These are phyloP conservation scores for Ellobius talpinus DNA, from an alignment of 2,113 vertebrate species.

Conservation along the genomic window DNA sequence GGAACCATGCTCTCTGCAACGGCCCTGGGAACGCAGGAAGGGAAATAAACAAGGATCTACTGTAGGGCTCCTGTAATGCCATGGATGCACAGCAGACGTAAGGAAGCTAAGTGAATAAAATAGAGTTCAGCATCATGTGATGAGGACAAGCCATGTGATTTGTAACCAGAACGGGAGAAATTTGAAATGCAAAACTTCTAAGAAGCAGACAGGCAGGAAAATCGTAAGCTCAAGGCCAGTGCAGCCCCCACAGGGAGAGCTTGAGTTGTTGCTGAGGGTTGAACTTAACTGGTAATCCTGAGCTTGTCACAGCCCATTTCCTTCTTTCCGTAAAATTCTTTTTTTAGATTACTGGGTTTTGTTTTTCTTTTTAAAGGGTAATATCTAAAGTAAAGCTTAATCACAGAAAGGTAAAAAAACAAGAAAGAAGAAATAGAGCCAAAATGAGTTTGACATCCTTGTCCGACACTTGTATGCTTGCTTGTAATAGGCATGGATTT, in stretches of 20 bases:
- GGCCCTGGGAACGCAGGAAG: background rate
- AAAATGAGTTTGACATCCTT: slow-evolving; percentile 1
- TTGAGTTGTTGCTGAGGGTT: background rate
- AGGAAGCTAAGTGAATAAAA: background rate
- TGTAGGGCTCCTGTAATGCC: background rate
- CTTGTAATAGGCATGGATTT: background rate
- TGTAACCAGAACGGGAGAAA: background rate
- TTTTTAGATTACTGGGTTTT: background rate
- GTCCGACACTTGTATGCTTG: background rate
- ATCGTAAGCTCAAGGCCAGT: background rate
- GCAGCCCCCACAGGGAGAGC: background rate
- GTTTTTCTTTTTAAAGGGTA: slow-evolving; percentile 34
- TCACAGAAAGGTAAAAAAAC: background rate
- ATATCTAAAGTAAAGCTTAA: background rate
- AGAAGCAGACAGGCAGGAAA: background rate
- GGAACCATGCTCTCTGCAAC: rapidly evolving
- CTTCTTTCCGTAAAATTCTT: background rate
- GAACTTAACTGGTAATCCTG: background rate
- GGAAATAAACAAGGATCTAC: background rate
- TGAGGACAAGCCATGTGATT: background rate
- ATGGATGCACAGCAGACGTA: background rate
- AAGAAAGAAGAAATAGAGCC: background rate
- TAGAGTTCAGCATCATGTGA: background rate
- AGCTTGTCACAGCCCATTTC: background rate
- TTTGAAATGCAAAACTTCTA: background rate